Percentiles rank a stretch among this genome's conserved stretches.
These are phyloP conservation scores for Cyrtorhinus lividipennis DNA, from an alignment of 1,140 invertebrate species.

Conservation along the genomic window DNA sequence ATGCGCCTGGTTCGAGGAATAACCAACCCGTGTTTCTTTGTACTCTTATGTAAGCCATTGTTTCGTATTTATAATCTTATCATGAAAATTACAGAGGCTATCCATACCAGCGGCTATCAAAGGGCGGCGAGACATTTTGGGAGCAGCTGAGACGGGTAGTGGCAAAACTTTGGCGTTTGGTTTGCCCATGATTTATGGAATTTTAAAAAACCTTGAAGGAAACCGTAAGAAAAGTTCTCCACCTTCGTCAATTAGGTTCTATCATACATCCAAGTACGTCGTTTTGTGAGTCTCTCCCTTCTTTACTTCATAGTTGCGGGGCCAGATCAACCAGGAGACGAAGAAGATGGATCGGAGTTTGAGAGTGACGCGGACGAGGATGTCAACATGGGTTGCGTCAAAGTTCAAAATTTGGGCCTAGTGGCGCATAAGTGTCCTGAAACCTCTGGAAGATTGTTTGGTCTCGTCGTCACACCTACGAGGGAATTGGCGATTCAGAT, in stretches of 20 bases:
- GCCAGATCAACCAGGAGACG: too few species aligned
- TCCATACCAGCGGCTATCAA: constrained; percentile 72
- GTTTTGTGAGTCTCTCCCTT: too few species aligned
- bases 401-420: constrained; percentile 24
- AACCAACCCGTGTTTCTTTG: too few species aligned
- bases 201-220: constrained; percentile 43
- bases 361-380: constrained; percentile 29
- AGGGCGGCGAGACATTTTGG: constrained; percentile 74
- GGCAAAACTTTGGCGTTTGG: constrained; percentile 96
- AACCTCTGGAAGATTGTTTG: constrained; percentile 39
- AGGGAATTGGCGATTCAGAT: constrained; percentile 91
- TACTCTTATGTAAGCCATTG: too few species aligned
- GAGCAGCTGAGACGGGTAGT: constrained; percentile 94
- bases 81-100: constrained; percentile 42
- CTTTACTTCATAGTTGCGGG: not conserved
- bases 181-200: constrained; percentile 76
- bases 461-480: constrained; percentile 83
- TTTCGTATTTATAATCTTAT: too few species aligned
- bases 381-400: constrained; percentile 25
- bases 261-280: too few species aligned
- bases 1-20: too few species aligned
- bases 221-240: too few species aligned
- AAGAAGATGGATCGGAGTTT: constrained; percentile 28
- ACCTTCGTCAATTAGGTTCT: too few species aligned
- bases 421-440: constrained; percentile 10